phyloP scores from a whole-genome alignment of 2,797 vertebrate species.

The Jordanella pulchra region DNA sequence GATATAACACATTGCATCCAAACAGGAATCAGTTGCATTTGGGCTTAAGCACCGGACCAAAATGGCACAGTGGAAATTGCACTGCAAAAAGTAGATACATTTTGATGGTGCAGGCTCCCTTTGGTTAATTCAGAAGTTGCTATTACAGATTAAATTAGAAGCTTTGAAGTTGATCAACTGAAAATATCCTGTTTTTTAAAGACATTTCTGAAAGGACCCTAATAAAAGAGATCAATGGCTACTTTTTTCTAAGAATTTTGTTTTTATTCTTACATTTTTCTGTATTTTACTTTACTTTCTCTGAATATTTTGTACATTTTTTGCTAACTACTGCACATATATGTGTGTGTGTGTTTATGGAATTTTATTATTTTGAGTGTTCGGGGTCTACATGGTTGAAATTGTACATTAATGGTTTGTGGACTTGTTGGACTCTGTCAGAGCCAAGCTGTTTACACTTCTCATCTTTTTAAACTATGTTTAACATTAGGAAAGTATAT shows the following conservation, averaged over 20 bases:
- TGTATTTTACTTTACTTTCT: no score
- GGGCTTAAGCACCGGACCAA: no score
- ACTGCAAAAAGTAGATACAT: neutral
- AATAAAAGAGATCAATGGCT: neutral
- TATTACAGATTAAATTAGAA: neutral
- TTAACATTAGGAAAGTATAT: conserved; percentile 23
- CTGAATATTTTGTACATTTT: no score
- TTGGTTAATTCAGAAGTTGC: neutral
- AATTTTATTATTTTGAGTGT: no score
- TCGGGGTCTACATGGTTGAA: neutral
- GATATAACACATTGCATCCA: neutral
- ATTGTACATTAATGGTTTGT: neutral
- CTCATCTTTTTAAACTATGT: neutral
- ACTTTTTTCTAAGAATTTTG: neutral
- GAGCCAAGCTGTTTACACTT: neutral
- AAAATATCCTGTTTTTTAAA: neutral
- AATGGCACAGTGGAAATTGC: no score
- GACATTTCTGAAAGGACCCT: neutral
- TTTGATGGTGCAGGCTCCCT: neutral
- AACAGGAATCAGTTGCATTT: no score
- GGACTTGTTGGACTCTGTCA: neutral
- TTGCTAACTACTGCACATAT: no score
- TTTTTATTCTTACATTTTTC: neutral
- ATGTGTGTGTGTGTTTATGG: no score
- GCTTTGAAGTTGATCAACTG: neutral